Evolutionary conservation across 2,113 vertebrate species (phyloP).

Genomic region (Daboia siamensis): DNA sequence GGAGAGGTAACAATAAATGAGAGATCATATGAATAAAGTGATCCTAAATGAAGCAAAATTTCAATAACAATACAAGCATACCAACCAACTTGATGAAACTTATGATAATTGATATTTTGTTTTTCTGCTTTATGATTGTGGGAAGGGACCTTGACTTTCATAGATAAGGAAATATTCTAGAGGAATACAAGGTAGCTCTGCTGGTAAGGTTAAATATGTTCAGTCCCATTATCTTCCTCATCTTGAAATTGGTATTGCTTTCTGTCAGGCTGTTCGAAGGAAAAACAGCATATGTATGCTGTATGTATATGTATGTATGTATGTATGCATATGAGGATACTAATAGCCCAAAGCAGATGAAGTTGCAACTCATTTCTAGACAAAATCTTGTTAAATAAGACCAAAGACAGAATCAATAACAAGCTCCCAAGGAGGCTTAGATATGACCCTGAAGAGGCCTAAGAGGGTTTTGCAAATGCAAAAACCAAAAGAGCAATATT

Average conservation of each 20-base stretch:
- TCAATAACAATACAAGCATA: neutral
- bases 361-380: conserved; percentile 17
- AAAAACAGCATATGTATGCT: neutral
- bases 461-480: conserved; percentile 26
- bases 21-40: neutral
- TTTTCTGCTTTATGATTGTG: neutral
- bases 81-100: neutral
- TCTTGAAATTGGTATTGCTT: neutral
- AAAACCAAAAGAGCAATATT: conserved; percentile 34
- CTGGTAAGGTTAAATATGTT: neutral
- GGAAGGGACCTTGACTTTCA: neutral
- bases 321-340: neutral
- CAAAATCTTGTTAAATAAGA: conserved; percentile 18
- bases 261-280: neutral
- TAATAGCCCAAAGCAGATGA: neutral
- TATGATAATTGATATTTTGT: neutral
- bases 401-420: conserved; percentile 26
- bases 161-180: neutral
- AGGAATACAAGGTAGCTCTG: neutral
- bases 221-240: neutral
- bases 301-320: too few species aligned
- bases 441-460: conserved; percentile 22
- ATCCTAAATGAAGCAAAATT: neutral
- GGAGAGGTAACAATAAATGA: neutral
- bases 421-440: conserved; percentile 24